phyloP scores from a whole-genome alignment of 2,888 invertebrate species.

The Mythimna ferrago region DNA sequence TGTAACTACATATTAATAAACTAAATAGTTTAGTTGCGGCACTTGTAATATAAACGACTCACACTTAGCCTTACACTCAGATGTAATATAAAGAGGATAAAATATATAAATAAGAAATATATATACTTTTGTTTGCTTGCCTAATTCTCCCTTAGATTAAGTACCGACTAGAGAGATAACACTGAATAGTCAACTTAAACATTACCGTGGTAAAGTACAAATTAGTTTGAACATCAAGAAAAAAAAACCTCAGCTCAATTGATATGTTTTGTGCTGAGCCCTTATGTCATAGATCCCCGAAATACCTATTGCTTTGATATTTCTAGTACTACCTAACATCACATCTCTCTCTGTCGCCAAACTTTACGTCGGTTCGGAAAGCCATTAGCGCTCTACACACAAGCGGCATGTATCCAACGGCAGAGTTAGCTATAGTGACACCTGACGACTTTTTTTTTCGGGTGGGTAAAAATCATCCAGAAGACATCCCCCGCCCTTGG shows the following conservation, averaged over 20 bases:
- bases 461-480: too few species aligned
- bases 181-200: slow-evolving; percentile 1
- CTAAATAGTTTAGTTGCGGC: slow-evolving; percentile 65
- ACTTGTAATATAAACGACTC: slow-evolving; percentile 73
- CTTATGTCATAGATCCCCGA: too few species aligned
- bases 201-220: not conserved
- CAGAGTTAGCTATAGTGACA: too few species aligned
- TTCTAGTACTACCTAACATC: too few species aligned
- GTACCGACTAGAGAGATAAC: not conserved
- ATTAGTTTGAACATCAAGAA: not conserved
- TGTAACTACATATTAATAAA: slow-evolving; percentile 37
- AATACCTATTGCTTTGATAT: too few species aligned
- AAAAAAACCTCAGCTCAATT: not conserved
- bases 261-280: too few species aligned
- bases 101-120: slow-evolving; percentile 72
- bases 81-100: slow-evolving; percentile 74
- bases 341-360: too few species aligned
- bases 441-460: too few species aligned
- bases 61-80: slow-evolving; percentile 78
- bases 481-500: too few species aligned
- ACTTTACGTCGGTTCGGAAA: too few species aligned
- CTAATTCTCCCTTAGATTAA: not conserved
- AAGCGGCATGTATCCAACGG: too few species aligned
- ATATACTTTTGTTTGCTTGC: slow-evolving; percentile 36
- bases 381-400: too few species aligned